Evolutionary conservation across 2,797 vertebrate genomes (phyloP).

Genomic region (Erpetoichthys calabaricus): DNA sequence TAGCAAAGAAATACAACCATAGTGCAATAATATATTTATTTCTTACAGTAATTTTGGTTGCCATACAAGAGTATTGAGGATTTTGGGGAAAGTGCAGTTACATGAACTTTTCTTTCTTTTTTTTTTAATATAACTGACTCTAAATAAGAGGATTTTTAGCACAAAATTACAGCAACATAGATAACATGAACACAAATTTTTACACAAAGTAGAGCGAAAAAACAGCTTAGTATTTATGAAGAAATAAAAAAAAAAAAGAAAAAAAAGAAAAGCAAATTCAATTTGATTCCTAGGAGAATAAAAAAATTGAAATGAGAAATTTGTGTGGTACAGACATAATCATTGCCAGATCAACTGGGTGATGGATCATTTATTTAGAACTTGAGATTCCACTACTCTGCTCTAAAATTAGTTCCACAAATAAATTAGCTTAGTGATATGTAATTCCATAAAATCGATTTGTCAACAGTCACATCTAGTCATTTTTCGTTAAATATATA

Average conservation of each 20-base stretch:
- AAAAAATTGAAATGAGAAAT: conserved; percentile 28
- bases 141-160: conserved; percentile 78
- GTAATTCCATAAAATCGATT: conserved; percentile 40
- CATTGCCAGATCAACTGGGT: conserved; percentile 47
- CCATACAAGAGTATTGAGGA: conserved; percentile 83
- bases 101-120: conserved; percentile 60
- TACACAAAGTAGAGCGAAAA: conserved; percentile 66
- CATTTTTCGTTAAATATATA: conserved; percentile 42
- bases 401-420: conserved; percentile 65
- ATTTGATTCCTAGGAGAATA: conserved; percentile 22
- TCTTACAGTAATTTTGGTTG: conserved; percentile 92
- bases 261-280: conserved; percentile 26
- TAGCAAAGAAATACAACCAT: conserved; percentile 47
- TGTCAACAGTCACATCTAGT: conserved; percentile 56
- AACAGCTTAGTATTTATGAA: conserved; percentile 61
- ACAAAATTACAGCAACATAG: conserved; percentile 91
- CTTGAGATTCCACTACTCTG: conserved; percentile 49
- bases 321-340: conserved; percentile 47
- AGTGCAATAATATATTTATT: conserved; percentile 94
- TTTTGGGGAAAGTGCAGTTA: conserved; percentile 69
- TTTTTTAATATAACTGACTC: conserved; percentile 46
- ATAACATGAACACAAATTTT: conserved; percentile 76
- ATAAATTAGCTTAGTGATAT: conserved; percentile 52
- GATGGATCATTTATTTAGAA: conserved; percentile 41
- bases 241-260: conserved; percentile 26